Conservation (phyloP, 2,888 invertebrate genomes). For the Tanytarsus gracilentus region DNA sequence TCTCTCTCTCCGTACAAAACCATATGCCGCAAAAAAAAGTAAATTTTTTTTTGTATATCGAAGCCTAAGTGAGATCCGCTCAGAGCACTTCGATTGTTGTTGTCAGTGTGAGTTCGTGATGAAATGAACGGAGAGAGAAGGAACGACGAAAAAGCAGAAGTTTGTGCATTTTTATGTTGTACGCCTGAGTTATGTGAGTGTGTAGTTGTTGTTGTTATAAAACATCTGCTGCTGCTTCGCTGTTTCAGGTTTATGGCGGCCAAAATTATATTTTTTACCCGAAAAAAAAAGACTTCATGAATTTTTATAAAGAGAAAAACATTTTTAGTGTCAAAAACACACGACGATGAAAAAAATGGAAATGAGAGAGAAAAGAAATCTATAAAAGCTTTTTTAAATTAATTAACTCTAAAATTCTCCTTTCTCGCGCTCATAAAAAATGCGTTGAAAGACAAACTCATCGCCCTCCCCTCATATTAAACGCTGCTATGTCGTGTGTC, state of each 20-base stretch:
- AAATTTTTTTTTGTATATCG: background rate
- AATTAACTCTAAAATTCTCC: background rate
- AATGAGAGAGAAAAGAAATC: background rate
- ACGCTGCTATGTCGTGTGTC: no score
- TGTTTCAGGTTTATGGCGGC: conserved; percentile 27
- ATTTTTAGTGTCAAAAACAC: background rate
- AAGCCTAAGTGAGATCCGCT: background rate
- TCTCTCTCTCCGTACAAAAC: conserved; percentile 11
- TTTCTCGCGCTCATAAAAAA: no score
- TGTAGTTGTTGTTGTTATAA: conserved; percentile 24
- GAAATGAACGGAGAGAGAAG: conserved; percentile 11
- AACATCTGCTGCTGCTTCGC: conserved; percentile 28
- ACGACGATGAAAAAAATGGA: background rate
- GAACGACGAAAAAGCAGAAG: conserved; percentile 11
- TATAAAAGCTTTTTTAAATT: background rate
- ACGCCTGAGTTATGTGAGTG: conserved; percentile 1
- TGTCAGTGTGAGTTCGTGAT: conserved; percentile 20
- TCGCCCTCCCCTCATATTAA: background rate
- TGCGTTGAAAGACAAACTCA: background rate
- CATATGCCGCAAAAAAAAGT: conserved; percentile 24
- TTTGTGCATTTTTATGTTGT: conserved; percentile 26
- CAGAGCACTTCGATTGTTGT: no score
- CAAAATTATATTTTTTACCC: conserved; percentile 20
- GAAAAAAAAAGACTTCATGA: conserved; percentile 14
- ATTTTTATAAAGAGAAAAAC: background rate